phyloP scores from a whole-genome alignment of 2,113 vertebrate species.

The Hemichromis elongatus region DNA sequence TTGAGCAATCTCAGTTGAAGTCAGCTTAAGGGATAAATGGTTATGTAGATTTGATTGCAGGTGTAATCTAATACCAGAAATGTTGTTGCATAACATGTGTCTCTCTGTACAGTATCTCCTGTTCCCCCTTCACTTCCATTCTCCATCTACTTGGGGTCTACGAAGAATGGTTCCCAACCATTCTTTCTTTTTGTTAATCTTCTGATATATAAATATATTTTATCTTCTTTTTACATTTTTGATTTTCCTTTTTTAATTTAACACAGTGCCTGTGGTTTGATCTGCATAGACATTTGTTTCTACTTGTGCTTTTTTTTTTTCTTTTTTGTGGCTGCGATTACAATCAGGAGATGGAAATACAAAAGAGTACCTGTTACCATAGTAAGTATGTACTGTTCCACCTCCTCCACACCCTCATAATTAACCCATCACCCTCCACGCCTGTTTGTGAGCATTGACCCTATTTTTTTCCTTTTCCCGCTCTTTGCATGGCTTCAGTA shows the following conservation, averaged over 20 bases:
- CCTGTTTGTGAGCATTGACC: constrained; percentile 57
- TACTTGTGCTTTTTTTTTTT: constrained; percentile 96
- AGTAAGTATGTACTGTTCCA: constrained; percentile 97
- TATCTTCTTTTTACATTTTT: constrained; percentile 11
- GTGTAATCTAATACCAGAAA: constrained; percentile 78
- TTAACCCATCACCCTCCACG: constrained; percentile 65
- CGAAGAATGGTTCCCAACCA: constrained; percentile 81
- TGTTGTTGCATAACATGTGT: constrained; percentile 70
- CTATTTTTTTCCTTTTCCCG: background rate
- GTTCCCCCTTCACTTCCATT: constrained; percentile 74
- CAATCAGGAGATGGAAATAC: constrained; percentile 98
- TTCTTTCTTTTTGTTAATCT: constrained; percentile 65
- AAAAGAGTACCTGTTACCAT: constrained; percentile 99
- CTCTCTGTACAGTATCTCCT: constrained; percentile 64
- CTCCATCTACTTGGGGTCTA: constrained; percentile 71
- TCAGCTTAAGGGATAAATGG: background rate
- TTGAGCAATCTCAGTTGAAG: background rate
- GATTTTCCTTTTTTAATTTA: constrained; percentile 63
- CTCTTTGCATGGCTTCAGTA: constrained; percentile 75
- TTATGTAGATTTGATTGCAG: constrained; percentile 23
- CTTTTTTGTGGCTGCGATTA: constrained; percentile 95
- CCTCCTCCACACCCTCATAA: constrained; percentile 69
- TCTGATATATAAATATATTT: background rate
- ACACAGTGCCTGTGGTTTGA: constrained; percentile 89
- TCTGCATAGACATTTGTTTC: constrained; percentile 95